Base-by-base conservation (phyloP, 2,113 vertebrate species). In the Prietella phreatophila region DNA sequence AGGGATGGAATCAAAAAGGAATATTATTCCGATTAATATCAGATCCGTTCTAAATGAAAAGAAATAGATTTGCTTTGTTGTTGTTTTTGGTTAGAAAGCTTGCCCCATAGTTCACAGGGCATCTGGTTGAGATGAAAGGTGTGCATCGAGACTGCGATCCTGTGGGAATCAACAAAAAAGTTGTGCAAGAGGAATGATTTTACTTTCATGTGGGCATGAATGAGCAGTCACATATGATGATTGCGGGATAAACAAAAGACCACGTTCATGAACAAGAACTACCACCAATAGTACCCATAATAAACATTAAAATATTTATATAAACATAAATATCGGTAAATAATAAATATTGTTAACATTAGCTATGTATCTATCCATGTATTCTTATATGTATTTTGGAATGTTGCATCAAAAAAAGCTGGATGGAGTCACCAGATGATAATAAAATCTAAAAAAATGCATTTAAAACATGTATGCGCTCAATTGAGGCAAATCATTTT, bases 221-320 rank as follows among this genome's bases (percentile, higher is more conserved):
- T 4, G 14, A 33, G 30, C 67, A 71, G 30, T 71, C 30, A 25
- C 11, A 71, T 19, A 20, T 4, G 30, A 71, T 9, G 67, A 33
- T 71, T 36, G 15, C 9, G 73, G 25, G 76, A 80, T 80, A 56
- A 80, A 80, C 27, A 80, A 55, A 55, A 55, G 76, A 80, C 50
- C 76, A 4, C 3, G n/a, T 19, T 55, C 14, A 80, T 80, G 55
- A 56, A 80, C 42, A 47, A 4, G 4, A 75, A 75, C 71, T 20
- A 42, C 71, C 36, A 22, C 11, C 42, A n/a, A 15, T 13, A 15
- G 42, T 22, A 50, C 42, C 50, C 75, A 50, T 47, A 7, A 47
- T 47, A 47, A 47, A 47, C 5, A 47, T 47, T 8, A 7, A 47
- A 47, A 47, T 47, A 47, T 47, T 6, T 47, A 47, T 47, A 47